These are phyloP conservation scores for Papilio demoleus DNA, from an alignment of 2,888 invertebrate genomes.

Conservation along the genomic window DNA sequence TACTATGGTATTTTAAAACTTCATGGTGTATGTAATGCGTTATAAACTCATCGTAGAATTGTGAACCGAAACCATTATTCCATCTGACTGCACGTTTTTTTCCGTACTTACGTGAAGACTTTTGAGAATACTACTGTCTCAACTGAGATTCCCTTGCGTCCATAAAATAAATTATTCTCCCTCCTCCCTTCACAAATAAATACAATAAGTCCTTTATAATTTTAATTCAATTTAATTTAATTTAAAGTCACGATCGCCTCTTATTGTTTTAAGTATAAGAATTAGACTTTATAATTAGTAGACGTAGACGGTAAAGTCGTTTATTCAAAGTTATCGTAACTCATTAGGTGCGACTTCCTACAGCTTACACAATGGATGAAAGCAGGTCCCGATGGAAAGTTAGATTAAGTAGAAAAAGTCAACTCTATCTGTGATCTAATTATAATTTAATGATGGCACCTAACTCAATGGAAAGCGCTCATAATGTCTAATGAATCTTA, in stretches of 20 bases:
- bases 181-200: background rate
- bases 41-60: background rate
- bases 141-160: background rate
- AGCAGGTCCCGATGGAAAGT: constrained; percentile 9
- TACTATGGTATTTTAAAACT: too few species aligned
- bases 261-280: background rate
- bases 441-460: constrained; percentile 12
- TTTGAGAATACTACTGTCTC: background rate
- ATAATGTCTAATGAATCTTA: constrained; percentile 22
- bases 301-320: too few species aligned
- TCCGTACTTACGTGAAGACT: background rate
- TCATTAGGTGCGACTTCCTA: constrained; percentile 7
- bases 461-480: constrained; percentile 14
- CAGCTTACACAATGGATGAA: background rate
- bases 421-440: constrained; percentile 13
- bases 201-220: background rate
- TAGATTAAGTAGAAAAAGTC: constrained; percentile 6
- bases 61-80: background rate
- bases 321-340: background rate
- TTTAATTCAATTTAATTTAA: background rate
- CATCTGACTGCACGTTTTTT: too few species aligned
- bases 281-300: background rate
- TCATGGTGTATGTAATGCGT: too few species aligned
- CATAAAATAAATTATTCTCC: background rate
- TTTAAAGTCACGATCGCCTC: background rate